Evolutionary conservation across 1,140 invertebrate species (phyloP).

Genomic region (Ptiloglossa arizonensis): DNA sequence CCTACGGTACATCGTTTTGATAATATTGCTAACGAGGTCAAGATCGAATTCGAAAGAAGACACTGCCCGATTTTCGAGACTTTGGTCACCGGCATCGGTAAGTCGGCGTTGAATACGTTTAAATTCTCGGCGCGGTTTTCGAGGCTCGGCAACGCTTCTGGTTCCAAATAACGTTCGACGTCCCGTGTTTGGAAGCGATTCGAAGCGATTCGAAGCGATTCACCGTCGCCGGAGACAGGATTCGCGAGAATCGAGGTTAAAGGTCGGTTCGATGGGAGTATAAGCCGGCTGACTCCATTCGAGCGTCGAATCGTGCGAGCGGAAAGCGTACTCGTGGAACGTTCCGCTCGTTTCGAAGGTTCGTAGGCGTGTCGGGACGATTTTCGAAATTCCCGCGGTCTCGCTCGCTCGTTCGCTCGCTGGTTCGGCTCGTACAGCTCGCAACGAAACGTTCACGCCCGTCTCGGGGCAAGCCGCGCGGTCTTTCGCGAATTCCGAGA

Average conservation of each 20-base stretch:
- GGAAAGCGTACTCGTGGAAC: conserved; percentile 11
- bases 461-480: background rate
- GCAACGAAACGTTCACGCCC: conserved; percentile 11
- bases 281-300: conserved; percentile 7
- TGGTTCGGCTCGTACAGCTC: background rate
- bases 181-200: too few species aligned
- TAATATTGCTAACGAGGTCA: too few species aligned
- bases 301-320: conserved; percentile 12
- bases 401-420: background rate
- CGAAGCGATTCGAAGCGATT: background rate
- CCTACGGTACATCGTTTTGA: too few species aligned
- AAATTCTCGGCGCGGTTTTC: background rate
- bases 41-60: too few species aligned
- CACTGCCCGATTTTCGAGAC: background rate
- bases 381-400: conserved; percentile 13
- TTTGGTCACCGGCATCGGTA: too few species aligned
- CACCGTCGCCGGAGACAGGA: background rate
- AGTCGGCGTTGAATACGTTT: background rate
- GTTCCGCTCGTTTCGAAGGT: background rate
- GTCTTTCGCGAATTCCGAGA: conserved; percentile 26
- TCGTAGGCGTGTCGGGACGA: background rate
- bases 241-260: conserved; percentile 31
- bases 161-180: background rate
- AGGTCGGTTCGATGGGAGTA: conserved; percentile 19
- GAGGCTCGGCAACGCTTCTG: background rate